Evolutionary conservation across 1,140 invertebrate genomes (phyloP).

Genomic region (Bombus sibiricus): DNA sequence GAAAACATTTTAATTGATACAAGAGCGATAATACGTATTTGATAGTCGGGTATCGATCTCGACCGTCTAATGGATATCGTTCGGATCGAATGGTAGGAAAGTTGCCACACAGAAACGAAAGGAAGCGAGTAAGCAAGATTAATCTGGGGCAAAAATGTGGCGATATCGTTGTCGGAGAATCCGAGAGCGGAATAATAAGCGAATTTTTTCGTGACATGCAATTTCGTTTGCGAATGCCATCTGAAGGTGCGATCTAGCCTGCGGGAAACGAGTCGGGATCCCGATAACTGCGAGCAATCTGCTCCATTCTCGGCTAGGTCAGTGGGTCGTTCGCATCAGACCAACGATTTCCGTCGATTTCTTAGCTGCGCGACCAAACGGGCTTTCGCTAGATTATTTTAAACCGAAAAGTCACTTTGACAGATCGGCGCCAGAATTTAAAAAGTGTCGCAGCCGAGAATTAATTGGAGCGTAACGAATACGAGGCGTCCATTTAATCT

Average conservation of each 20-base stretch:
- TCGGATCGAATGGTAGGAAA: not conserved
- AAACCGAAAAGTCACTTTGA: not conserved
- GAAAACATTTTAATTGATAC: conserved; percentile 16
- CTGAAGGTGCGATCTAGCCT: conserved; percentile 52
- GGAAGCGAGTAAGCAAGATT: conserved; percentile 27
- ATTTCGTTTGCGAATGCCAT: conserved; percentile 63
- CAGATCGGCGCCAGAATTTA: not conserved
- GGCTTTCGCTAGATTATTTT: not conserved
- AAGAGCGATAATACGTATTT: conserved; percentile 20
- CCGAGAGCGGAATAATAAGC: conserved; percentile 61
- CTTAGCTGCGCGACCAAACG: not conserved
- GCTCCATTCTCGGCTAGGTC: conserved; percentile 42
- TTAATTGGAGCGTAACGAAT: conserved; percentile 37
- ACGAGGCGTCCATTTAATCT: conserved; percentile 27
- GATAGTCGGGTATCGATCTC: conserved; percentile 14
- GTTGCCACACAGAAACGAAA: not conserved
- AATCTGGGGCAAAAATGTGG: conserved; percentile 53
- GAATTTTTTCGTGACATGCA: conserved; percentile 66
- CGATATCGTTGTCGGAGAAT: conserved; percentile 40
- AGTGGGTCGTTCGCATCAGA: conserved; percentile 47
- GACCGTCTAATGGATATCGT: not conserved
- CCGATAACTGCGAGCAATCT: conserved; percentile 63
- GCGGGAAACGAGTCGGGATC: conserved; percentile 42
- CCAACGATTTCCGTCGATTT: conserved; percentile 10
- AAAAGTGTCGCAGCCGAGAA: not conserved